Evolutionary conservation across 2,888 invertebrate genomes (phyloP), one percentile per base, ranked within the genome.

Genomic region (Mesorhabditis sp.): DNA sequence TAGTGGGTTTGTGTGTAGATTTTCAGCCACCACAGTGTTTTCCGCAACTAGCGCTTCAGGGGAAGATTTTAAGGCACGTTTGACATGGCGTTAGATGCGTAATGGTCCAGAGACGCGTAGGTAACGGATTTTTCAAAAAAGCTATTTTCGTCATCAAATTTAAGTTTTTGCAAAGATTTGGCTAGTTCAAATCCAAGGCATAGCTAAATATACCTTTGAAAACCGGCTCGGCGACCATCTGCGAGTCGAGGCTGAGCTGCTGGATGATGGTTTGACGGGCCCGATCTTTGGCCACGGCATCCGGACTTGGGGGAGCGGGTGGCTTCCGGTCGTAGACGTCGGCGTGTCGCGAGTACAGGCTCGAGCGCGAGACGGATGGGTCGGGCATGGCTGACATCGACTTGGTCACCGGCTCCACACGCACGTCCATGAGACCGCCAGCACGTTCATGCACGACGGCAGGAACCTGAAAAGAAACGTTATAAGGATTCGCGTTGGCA

Each of bases 361-460:
- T 28, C 28, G 28, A 28, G 28, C 28, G 28, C 28, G 28, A 28
- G 28, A 28, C 28, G 28, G 28, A 28, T 28, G 28, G 28, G 28
- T 2, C 28, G 28, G 28, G 28, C 28, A 28, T 28, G 28, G 28
- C 28, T 28, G 28, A 28, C 28, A 28, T 28, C 28, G 10, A 50
- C n/a, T 50, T n/a, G 58, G n/a, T 50, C 58, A 13, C 58, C n/a
- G 58, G 58, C 58, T 50, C 58, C 7, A 50, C 58, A 2, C 7
- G 10, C 10, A 50, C 58, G n/a, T 50, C n/a, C 10, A 50, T 50
- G 10, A 13, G 58, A 13, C 58, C 58, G n/a, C 58, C 58, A 50
- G 58, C 7, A 13, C 58, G 58, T 50, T 50, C 58, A 50, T 50
- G 58, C 58, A 50, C 58, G 58, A 50, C n/a, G 7, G 58, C 58